phyloP scores from a whole-genome alignment of 2,113 vertebrate genomes.

The Prunella himalayana region DNA sequence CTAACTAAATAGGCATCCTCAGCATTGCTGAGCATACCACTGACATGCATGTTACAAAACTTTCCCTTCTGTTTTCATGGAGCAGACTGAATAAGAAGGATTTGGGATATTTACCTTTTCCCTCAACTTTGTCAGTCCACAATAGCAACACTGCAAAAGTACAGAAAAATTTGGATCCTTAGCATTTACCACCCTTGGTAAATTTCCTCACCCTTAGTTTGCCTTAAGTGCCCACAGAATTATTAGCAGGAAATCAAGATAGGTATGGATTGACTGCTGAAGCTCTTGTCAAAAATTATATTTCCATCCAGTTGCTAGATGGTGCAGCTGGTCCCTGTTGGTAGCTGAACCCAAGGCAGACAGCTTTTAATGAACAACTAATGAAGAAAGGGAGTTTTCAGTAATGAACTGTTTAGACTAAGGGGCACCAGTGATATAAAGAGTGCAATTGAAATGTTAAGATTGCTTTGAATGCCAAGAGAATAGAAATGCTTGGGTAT shows the following conservation, averaged over 20 bases:
- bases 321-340: background rate
- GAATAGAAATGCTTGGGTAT: background rate
- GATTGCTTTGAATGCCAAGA: background rate
- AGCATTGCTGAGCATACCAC: background rate
- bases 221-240: background rate
- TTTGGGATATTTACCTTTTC: background rate
- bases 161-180: background rate
- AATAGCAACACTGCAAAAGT: background rate
- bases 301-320: background rate
- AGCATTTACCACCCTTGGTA: background rate
- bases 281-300: background rate
- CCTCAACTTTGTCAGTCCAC: background rate
- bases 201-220: background rate
- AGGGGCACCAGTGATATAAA: background rate
- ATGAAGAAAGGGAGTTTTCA: background rate
- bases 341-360: background rate
- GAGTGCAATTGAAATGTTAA: background rate
- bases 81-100: background rate
- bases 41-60: background rate
- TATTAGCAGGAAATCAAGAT: background rate
- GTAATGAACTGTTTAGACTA: background rate
- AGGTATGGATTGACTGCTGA: background rate
- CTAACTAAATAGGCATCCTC: background rate
- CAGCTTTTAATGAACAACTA: background rate
- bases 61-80: background rate